A percentile compares a stretch with the other conserved stretches of the same genome.
These are phyloP conservation scores for Onychostruthus taczanowskii DNA, from an alignment of 2,113 vertebrate species.

Conservation along the genomic window DNA sequence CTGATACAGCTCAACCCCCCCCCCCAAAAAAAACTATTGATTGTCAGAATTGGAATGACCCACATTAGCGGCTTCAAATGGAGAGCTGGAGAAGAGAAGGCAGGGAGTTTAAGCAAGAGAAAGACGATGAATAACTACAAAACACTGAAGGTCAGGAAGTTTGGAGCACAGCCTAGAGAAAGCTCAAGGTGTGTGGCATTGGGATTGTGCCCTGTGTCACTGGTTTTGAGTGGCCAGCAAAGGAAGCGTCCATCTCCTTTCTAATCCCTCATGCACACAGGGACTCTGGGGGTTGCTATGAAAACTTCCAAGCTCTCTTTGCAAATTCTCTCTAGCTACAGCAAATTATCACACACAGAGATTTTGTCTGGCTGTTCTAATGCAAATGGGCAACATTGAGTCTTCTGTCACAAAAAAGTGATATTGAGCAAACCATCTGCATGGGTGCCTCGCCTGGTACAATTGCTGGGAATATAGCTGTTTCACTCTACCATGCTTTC, in stretches of 20 bases:
- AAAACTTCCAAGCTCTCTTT: constrained; percentile 32
- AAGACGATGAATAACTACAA: not conserved
- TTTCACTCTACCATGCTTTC: not conserved
- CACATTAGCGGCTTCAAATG: not conserved
- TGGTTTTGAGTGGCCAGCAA: not conserved
- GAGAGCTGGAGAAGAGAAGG: not conserved
- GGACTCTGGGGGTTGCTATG: constrained; percentile 20
- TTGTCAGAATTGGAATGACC: not conserved
- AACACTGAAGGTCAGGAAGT: not conserved
- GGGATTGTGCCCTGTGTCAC: not conserved
- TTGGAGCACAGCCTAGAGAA: not conserved
- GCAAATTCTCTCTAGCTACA: constrained; percentile 38
- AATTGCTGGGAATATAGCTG: not conserved
- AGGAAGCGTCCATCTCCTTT: not conserved
- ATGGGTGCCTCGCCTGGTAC: not conserved
- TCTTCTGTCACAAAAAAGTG: not conserved
- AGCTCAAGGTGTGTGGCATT: constrained; percentile 24
- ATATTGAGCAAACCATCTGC: not conserved
- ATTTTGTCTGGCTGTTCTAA: constrained; percentile 38
- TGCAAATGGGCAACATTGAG: constrained; percentile 27
- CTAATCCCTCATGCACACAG: not conserved
- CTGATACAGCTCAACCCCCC: not conserved
- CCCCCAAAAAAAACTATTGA: not conserved
- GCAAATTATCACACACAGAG: constrained; percentile 20
- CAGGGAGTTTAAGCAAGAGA: not conserved